Conservation (phyloP, 2,797 vertebrate species). For the Jordanella pulchra region DNA sequence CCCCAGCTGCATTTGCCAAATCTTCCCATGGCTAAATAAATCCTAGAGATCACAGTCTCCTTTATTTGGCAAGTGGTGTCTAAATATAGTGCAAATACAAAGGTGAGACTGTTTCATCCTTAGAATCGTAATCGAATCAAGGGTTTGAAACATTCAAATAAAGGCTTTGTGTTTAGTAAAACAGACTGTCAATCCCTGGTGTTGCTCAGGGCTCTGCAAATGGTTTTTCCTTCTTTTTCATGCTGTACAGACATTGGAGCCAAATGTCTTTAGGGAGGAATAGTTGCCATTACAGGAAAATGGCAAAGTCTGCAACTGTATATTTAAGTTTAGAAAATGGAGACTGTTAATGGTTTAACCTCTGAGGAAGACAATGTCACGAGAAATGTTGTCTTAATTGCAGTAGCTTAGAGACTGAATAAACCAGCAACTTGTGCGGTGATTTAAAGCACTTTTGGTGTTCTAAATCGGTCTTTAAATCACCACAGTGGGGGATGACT, state of each 20-base stretch:
- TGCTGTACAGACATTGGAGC: conserved; percentile 18
- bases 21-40: conserved; percentile 21
- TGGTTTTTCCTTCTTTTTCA: conserved; percentile 15
- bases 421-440: neutral
- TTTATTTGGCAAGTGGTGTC: conserved; percentile 27
- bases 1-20: too few relatives aligned
- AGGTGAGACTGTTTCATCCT: conserved; percentile 43
- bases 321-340: neutral
- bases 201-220: conserved; percentile 12
- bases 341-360: neutral
- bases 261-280: conserved; percentile 12
- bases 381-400: conserved; percentile 1
- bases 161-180: conserved; percentile 24
- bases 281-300: neutral
- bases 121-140: conserved; percentile 24
- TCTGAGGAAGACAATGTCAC: neutral
- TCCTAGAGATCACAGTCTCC: conserved; percentile 7
- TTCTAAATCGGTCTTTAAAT: neutral
- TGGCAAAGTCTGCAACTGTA: neutral
- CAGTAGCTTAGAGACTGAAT: neutral
- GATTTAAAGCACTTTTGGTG: neutral
- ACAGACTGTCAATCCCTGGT: conserved; percentile 19
- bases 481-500: too few relatives aligned
- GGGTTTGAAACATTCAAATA: conserved; percentile 40
- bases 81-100: conserved; percentile 40